phyloP scores from a whole-genome alignment of 2,888 invertebrate species.

The Chrysopilus asiliformis region DNA sequence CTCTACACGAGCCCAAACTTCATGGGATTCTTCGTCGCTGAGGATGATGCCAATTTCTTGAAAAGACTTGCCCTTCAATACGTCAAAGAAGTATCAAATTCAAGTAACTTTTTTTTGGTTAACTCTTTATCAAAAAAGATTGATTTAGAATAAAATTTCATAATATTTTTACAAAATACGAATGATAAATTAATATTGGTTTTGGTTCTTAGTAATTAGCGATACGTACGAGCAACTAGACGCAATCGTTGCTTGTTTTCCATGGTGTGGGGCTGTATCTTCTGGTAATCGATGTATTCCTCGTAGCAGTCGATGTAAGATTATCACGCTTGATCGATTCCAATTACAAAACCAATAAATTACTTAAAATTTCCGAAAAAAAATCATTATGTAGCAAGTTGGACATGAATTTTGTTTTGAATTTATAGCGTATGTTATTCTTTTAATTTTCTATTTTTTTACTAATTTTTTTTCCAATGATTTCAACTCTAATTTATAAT shows the following conservation, averaged over 20 bases:
- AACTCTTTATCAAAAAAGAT: background rate
- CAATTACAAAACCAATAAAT: no score
- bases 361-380: no score
- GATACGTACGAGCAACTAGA: constrained; percentile 65
- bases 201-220: constrained; percentile 28
- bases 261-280: constrained; percentile 51
- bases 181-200: background rate
- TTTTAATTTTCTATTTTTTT: constrained; percentile 11
- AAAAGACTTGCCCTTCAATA: constrained; percentile 66
- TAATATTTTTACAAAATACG: background rate
- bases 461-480: constrained; percentile 2
- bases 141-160: background rate
- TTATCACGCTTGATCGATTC: constrained; percentile 8
- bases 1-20: constrained; percentile 78
- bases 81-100: constrained; percentile 63
- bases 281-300: constrained; percentile 48
- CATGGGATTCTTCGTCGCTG: constrained; percentile 79
- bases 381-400: no score
- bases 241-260: constrained; percentile 62
- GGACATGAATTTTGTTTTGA: no score
- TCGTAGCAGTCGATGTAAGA: constrained; percentile 50
- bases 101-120: constrained; percentile 47
- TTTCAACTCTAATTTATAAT: constrained; percentile 6
- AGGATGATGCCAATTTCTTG: constrained; percentile 67
- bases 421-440: no score